A percentile compares a stretch with the other conserved stretches of the same genome.
Evolutionary conservation across 2,113 vertebrate genomes (phyloP).

Genomic region (Illadopsis cleaveri): DNA sequence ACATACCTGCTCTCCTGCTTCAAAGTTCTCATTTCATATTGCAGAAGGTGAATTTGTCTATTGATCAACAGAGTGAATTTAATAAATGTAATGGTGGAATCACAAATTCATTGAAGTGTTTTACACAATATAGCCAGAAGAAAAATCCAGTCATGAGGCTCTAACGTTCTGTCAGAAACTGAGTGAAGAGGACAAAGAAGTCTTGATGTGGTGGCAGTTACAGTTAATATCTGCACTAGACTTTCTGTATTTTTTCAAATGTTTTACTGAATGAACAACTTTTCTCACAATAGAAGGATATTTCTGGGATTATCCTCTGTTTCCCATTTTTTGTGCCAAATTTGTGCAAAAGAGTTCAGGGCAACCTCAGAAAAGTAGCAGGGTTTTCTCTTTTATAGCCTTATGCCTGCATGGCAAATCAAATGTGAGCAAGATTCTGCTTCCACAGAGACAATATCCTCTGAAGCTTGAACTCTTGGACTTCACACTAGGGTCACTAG

Average conservation of each 20-base stretch:
- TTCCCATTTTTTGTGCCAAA: neutral
- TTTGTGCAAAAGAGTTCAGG: neutral
- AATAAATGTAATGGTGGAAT: neutral
- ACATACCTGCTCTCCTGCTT: neutral
- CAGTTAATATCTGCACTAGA: neutral
- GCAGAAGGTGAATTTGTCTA: neutral
- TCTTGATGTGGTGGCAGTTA: neutral
- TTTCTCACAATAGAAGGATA: neutral
- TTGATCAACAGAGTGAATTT: neutral
- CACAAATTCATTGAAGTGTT: neutral
- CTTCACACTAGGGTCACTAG: neutral
- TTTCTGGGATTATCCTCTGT: neutral
- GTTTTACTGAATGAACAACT: neutral
- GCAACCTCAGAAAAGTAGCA: neutral
- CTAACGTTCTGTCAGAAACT: neutral
- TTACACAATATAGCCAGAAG: neutral
- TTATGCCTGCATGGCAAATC: neutral
- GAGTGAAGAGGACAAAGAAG: neutral
- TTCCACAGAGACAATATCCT: neutral
- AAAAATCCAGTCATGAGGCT: neutral
- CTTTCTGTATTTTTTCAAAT: neutral
- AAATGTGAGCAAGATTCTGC: neutral
- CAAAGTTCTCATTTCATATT: neutral
- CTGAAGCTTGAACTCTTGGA: neutral
- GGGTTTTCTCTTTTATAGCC: neutral